Evolutionary conservation across 2,888 invertebrate species (phyloP).

Genomic region (Metopia argyrocephala): DNA sequence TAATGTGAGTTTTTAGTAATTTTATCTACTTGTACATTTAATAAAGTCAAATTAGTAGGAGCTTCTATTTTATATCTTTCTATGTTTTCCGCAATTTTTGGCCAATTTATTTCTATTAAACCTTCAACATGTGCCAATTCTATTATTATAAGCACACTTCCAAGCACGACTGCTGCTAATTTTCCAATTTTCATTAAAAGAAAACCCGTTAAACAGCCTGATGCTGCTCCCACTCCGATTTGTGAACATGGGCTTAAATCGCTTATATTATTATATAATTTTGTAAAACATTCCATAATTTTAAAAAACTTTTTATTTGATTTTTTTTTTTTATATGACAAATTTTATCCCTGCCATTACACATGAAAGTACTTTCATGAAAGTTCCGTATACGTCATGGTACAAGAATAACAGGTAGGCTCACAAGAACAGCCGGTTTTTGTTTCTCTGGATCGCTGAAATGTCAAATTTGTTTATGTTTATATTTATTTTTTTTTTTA

Average conservation of each 20-base stretch:
- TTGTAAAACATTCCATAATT: neutral
- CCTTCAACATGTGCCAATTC: conserved; percentile 37
- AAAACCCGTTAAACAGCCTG: conserved; percentile 24
- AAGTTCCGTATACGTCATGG: no score
- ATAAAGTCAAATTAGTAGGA: neutral
- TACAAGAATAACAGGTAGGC: no score
- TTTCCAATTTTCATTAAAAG: conserved; percentile 34
- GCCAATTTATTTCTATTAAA: conserved; percentile 29
- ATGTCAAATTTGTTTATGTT: no score
- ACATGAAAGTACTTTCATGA: no score
- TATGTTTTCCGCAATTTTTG: neutral
- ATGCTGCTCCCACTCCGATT: conserved; percentile 17
- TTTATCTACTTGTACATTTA: neutral
- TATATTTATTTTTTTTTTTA: no score
- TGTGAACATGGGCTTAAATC: conserved; percentile 24
- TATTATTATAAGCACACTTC: conserved; percentile 27
- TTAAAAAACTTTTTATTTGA: neutral
- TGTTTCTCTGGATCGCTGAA: no score
- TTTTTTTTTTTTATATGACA: neutral
- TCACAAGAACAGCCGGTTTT: no score
- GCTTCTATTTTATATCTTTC: neutral
- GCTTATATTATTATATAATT: conserved; percentile 3
- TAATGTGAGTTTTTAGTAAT: neutral
- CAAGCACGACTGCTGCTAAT: conserved; percentile 15
- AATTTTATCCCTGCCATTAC: neutral